Percentiles rank a stretch among this genome's conserved stretches.
phyloP scores from a whole-genome alignment of 2,888 invertebrate species.

The Calameuta pallipes region DNA sequence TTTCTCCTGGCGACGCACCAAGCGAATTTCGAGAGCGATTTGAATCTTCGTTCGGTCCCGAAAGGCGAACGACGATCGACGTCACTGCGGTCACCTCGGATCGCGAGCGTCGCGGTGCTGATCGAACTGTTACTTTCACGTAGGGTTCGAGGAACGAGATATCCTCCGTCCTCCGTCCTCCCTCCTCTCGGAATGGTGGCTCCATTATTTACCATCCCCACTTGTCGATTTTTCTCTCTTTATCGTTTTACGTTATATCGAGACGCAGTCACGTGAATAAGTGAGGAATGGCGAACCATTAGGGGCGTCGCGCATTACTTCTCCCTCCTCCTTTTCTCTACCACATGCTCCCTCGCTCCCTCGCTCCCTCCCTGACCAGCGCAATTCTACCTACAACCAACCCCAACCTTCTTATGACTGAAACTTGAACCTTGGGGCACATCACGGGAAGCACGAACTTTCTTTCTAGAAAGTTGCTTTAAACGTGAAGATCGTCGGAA shows the following conservation, averaged over 20 bases:
- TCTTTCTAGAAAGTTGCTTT: not conserved
- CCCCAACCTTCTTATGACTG: not conserved
- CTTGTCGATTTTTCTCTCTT: slow-evolving; percentile 12
- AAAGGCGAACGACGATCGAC: not conserved
- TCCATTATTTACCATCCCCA: slow-evolving; percentile 2
- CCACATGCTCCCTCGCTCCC: not conserved
- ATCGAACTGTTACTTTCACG: not conserved
- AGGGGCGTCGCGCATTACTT: slow-evolving; percentile 8
- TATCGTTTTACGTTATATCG: slow-evolving; percentile 14
- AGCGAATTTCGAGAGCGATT: not conserved
- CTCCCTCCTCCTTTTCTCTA: slow-evolving; percentile 8
- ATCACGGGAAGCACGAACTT: not conserved
- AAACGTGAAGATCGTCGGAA: not conserved
- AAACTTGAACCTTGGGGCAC: not conserved
- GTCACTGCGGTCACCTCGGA: not conserved
- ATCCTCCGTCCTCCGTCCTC: not conserved
- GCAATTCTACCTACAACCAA: slow-evolving; percentile 3
- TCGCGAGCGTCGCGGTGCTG: not conserved
- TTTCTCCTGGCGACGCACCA: not conserved
- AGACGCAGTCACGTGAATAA: slow-evolving; percentile 21
- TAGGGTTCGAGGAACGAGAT: not conserved
- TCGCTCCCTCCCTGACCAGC: slow-evolving; percentile 3
- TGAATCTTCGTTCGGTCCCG: not conserved
- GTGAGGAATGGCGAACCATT: slow-evolving; percentile 12
- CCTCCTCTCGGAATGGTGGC: not conserved